Conservation (phyloP, 1,140 invertebrate genomes). For the Vanessa tameamea region DNA sequence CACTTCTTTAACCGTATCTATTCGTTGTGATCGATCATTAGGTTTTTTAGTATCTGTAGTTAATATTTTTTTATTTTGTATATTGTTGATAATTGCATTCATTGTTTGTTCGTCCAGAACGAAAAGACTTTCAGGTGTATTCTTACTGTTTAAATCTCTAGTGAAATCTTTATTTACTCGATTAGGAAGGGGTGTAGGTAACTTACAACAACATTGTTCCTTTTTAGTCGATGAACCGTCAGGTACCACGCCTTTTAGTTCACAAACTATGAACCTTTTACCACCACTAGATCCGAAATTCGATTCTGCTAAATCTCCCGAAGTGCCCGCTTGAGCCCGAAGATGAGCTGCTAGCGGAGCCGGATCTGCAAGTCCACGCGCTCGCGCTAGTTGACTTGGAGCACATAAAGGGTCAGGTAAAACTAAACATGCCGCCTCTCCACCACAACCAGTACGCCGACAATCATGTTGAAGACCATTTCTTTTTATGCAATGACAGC, state of each 20-base stretch:
- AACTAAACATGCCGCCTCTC: conserved; percentile 84
- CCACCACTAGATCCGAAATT: conserved; percentile 43
- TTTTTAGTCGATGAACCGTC: conserved; percentile 44
- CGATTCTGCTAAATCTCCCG: conserved; percentile 34
- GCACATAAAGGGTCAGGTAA: conserved; percentile 85
- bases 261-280: conserved; percentile 71
- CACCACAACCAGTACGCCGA: conserved; percentile 84
- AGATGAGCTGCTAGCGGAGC: conserved; percentile 58
- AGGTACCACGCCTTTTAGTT: conserved; percentile 64
- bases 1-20: conserved; percentile 47
- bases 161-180: conserved; percentile 13
- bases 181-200: conserved; percentile 22
- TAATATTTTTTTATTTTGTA: conserved; percentile 53
- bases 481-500: conserved; percentile 87
- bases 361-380: conserved; percentile 66
- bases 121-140: conserved; percentile 31
- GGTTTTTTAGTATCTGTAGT: conserved; percentile 38
- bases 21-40: conserved; percentile 39
- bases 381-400: conserved; percentile 79
- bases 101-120: conserved; percentile 52
- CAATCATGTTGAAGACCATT: conserved; percentile 89
- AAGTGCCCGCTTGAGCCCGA: conserved; percentile 42
- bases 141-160: conserved; percentile 11
- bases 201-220: conserved; percentile 71
- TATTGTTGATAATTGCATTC: conserved; percentile 49